phyloP scores from a whole-genome alignment of 2,888 invertebrate genomes.

The Aspidapion aeneum region DNA sequence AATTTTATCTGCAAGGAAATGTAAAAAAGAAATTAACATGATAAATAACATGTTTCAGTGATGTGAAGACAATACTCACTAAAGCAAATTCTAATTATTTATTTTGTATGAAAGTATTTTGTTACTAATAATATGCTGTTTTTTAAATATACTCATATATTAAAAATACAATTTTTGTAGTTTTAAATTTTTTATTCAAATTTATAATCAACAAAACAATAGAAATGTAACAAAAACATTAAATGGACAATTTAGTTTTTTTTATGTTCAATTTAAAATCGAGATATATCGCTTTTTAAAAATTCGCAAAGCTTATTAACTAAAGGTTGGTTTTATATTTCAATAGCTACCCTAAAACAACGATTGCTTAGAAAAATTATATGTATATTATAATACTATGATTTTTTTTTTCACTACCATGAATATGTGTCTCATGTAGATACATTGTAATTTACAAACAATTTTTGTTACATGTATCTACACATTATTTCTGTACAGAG shows the following conservation, averaged over 20 bases:
- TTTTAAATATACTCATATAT: neutral
- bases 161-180: slow-evolving; percentile 1
- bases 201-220: slow-evolving; percentile 32
- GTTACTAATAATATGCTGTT: slow-evolving; percentile 19
- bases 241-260: slow-evolving; percentile 37
- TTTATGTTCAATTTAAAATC: slow-evolving; percentile 41
- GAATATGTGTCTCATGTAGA: slow-evolving; percentile 43
- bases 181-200: slow-evolving; percentile 34
- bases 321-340: slow-evolving; percentile 48
- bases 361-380: slow-evolving; percentile 52
- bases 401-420: slow-evolving; percentile 41
- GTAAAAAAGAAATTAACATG: no score
- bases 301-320: slow-evolving; percentile 50
- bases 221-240: slow-evolving; percentile 37
- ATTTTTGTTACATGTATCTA: slow-evolving; percentile 37
- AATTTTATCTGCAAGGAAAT: no score
- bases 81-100: neutral
- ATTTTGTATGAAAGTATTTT: slow-evolving; percentile 16
- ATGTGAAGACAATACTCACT: no score
- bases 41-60: no score
- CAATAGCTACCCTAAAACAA: slow-evolving; percentile 50
- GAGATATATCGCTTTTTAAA: slow-evolving; percentile 49
- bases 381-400: slow-evolving; percentile 49
- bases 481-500: slow-evolving; percentile 24
- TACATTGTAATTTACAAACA: slow-evolving; percentile 41